These are phyloP conservation scores for Rhyacophila brunnea DNA, from an alignment of 1,140 invertebrate species.

Conservation along the genomic window DNA sequence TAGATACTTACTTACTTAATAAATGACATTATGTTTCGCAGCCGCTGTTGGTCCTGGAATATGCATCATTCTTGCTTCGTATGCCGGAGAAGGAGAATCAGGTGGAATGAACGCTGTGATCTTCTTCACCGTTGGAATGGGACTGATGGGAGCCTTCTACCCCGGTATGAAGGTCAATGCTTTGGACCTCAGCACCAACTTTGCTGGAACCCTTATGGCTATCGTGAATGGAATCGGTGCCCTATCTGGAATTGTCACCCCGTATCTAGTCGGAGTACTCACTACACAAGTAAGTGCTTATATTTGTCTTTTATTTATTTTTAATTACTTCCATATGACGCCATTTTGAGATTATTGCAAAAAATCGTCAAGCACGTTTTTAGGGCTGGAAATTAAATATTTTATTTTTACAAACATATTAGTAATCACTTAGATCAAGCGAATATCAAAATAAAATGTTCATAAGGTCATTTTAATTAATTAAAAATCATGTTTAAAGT, in stretches of 20 bases:
- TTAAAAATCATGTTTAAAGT: no score
- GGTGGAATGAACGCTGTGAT: conserved; percentile 45
- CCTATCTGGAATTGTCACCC: conserved; percentile 70
- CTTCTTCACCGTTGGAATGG: conserved; percentile 68
- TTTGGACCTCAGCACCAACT: conserved; percentile 76
- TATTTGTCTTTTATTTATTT: neutral
- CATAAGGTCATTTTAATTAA: no score
- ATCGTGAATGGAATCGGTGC: conserved; percentile 76
- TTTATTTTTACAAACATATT: no score
- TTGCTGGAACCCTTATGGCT: conserved; percentile 76
- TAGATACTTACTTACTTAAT: no score
- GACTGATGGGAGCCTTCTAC: conserved; percentile 69
- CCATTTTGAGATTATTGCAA: no score
- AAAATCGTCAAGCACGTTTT: no score
- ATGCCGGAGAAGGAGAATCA: conserved; percentile 59
- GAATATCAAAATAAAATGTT: no score
- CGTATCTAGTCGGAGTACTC: conserved; percentile 73
- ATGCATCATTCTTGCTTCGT: conserved; percentile 61
- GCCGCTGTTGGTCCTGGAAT: conserved; percentile 57
- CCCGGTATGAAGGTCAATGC: conserved; percentile 72
- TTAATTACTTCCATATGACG: no score
- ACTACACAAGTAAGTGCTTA: conserved; percentile 65
- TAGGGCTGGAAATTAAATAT: no score
- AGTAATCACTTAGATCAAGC: no score
- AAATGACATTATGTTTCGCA: no score